These are phyloP conservation scores for Stenoptilia bipunctidactyla DNA, from an alignment of 2,888 invertebrate species.

Conservation along the genomic window DNA sequence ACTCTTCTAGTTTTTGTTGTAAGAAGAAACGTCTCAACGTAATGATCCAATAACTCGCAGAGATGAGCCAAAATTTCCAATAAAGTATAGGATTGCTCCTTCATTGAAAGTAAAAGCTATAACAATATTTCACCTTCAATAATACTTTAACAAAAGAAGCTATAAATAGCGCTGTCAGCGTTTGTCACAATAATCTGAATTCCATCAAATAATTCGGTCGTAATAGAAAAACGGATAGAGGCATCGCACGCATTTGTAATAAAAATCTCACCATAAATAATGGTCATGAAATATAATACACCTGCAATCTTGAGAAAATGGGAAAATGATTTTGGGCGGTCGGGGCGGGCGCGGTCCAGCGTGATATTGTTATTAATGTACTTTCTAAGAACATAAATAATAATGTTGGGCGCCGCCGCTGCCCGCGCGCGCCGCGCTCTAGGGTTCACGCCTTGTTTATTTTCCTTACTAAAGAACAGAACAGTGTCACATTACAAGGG, in stretches of 20 bases:
- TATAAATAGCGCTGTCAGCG: conserved; percentile 42
- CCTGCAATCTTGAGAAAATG: conserved; percentile 71
- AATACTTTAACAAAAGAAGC: conserved; percentile 38
- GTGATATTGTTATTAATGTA: conserved; percentile 72
- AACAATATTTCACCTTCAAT: conserved; percentile 7
- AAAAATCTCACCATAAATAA: conserved; percentile 70
- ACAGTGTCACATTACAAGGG: too few relatives aligned
- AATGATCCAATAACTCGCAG: background rate
- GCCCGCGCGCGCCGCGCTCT: conserved; percentile 9
- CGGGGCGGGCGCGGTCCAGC: conserved; percentile 56
- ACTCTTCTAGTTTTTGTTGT: too few relatives aligned
- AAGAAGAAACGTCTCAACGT: too few relatives aligned
- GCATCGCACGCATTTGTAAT: conserved; percentile 70
- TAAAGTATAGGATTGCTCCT: background rate
- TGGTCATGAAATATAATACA: conserved; percentile 71
- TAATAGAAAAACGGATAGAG: conserved; percentile 67
- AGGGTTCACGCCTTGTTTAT: too few relatives aligned
- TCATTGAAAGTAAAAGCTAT: conserved; percentile 6
- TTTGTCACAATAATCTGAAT: conserved; percentile 51
- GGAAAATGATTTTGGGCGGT: conserved; percentile 69
- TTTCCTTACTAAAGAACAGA: too few relatives aligned
- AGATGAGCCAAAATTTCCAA: too few relatives aligned
- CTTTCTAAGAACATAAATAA: conserved; percentile 65
- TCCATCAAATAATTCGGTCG: conserved; percentile 59
- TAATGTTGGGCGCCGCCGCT: conserved; percentile 49